A percentile compares a stretch with the other conserved stretches of the same genome.
Evolutionary conservation across 2,797 vertebrate species (phyloP).

Genomic region (Fistularia commersonii): DNA sequence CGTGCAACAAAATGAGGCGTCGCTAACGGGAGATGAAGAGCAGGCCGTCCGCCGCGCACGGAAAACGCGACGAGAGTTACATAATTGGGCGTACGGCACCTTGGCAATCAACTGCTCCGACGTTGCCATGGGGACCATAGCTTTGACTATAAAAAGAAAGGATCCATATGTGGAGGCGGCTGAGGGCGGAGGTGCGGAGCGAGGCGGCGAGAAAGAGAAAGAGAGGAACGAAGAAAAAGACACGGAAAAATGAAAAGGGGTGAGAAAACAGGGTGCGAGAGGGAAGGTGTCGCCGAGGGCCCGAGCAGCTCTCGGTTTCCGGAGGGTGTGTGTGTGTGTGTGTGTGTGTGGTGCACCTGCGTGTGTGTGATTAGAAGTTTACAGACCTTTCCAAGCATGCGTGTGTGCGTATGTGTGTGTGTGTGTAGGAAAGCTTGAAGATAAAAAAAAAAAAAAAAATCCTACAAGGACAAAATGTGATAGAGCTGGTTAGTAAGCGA

Average conservation of each 20-base stretch:
- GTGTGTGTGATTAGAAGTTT: slow-evolving; percentile 43
- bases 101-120: slow-evolving; percentile 74
- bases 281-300: slow-evolving; percentile 58
- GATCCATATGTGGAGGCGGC: slow-evolving; percentile 68
- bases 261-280: slow-evolving; percentile 68
- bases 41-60: slow-evolving; percentile 11
- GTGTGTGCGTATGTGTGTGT: slow-evolving; percentile 1
- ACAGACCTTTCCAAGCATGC: slow-evolving; percentile 9
- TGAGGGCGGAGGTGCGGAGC: slow-evolving; percentile 64
- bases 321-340: slow-evolving; percentile 27
- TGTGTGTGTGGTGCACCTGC: slow-evolving; percentile 43
- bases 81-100: slow-evolving; percentile 68
- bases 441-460: slow-evolving; percentile 34
- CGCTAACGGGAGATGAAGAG: slow-evolving; percentile 23
- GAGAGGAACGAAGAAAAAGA: slow-evolving; percentile 55
- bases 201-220: slow-evolving; percentile 53
- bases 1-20: slow-evolving; percentile 16
- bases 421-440: slow-evolving; percentile 11
- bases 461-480: slow-evolving; percentile 68
- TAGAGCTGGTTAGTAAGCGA: slow-evolving; percentile 66
- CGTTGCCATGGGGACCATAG: slow-evolving; percentile 71
- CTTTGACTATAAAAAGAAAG: slow-evolving; percentile 71
- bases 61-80: slow-evolving; percentile 48
- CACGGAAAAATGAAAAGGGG: slow-evolving; percentile 56
- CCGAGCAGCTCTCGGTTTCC: slow-evolving; percentile 43